A percentile compares a stretch with the other conserved stretches of the same genome.
These are phyloP conservation scores for Cataglyphis rosenhaueri DNA, from an alignment of 2,888 invertebrate genomes.

Conservation along the genomic window DNA sequence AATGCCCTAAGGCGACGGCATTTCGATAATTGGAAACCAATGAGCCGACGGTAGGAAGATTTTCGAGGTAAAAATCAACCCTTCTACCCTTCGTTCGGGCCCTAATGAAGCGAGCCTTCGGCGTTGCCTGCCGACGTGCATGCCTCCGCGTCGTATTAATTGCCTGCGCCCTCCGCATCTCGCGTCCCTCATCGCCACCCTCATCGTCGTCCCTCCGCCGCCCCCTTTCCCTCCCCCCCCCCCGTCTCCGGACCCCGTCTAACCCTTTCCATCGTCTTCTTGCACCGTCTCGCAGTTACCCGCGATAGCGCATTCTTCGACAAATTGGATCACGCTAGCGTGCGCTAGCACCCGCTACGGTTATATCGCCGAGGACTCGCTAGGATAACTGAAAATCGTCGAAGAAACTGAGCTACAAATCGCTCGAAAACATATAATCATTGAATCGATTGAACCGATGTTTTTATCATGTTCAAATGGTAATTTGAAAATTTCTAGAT, in stretches of 20 bases:
- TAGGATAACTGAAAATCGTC: slow-evolving; percentile 62
- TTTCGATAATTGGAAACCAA: slow-evolving; percentile 81
- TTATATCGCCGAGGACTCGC: slow-evolving; percentile 68
- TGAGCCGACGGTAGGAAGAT: slow-evolving; percentile 77
- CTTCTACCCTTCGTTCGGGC: slow-evolving; percentile 73
- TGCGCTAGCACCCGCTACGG: slow-evolving; percentile 71
- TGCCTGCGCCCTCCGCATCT: slow-evolving; percentile 70
- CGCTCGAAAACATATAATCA: background rate
- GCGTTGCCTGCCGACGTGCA: slow-evolving; percentile 79
- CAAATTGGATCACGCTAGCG: slow-evolving; percentile 84
- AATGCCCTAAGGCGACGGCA: slow-evolving; percentile 76
- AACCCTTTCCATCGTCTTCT: slow-evolving; percentile 63
- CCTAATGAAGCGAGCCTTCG: slow-evolving; percentile 82
- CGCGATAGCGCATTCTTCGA: slow-evolving; percentile 83
- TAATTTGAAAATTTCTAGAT: background rate
- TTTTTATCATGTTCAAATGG: background rate
- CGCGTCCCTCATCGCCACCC: slow-evolving; percentile 47
- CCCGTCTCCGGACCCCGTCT: background rate
- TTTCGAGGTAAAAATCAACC: slow-evolving; percentile 80
- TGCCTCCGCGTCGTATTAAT: slow-evolving; percentile 83
- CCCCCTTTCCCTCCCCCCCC: slow-evolving; percentile 44
- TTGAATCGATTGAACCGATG: background rate
- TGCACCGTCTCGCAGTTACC: slow-evolving; percentile 73
- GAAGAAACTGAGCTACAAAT: slow-evolving; percentile 9
- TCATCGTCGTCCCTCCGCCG: slow-evolving; percentile 52